Evolutionary conservation across 2,888 invertebrate species (phyloP).

Genomic region (Chrysolina oricalcia): DNA sequence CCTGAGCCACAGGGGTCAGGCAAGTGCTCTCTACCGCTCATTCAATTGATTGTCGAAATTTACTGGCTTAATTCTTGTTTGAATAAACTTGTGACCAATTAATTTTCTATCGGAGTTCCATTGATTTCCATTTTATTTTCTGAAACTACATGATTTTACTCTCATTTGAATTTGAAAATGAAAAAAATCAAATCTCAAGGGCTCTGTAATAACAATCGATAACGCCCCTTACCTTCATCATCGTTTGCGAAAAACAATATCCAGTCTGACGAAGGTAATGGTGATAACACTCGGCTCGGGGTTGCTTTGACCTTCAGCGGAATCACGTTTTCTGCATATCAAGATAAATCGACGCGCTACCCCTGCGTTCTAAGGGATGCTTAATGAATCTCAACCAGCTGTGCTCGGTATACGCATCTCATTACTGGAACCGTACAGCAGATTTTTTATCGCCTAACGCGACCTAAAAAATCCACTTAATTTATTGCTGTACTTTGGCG

Average conservation of each 20-base stretch:
- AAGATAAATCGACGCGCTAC: conserved; percentile 5
- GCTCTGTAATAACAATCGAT: too few species aligned
- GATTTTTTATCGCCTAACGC: conserved; percentile 62
- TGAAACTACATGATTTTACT: too few species aligned
- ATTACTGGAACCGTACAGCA: conserved; percentile 54
- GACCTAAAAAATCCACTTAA: conserved; percentile 62
- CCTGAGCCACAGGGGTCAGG: too few species aligned
- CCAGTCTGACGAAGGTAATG: neutral
- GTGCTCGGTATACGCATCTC: conserved; percentile 50
- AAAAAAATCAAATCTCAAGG: too few species aligned
- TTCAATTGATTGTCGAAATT: too few species aligned
- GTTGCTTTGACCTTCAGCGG: neutral
- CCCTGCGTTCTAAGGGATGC: conserved; percentile 7
- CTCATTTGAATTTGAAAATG: too few species aligned
- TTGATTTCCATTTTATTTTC: too few species aligned
- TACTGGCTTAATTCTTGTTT: too few species aligned
- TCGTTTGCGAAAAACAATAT: neutral
- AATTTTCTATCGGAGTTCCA: too few species aligned
- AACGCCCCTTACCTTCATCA: too few species aligned
- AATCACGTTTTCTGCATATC: conserved; percentile 10
- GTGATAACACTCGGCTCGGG: neutral
- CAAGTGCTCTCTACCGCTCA: too few species aligned
- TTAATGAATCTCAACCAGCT: conserved; percentile 36
- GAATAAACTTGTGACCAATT: too few species aligned
- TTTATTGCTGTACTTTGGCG: conserved; percentile 60